Evolutionary conservation across 2,888 invertebrate genomes (phyloP).

Genomic region (Andrena praecox): DNA sequence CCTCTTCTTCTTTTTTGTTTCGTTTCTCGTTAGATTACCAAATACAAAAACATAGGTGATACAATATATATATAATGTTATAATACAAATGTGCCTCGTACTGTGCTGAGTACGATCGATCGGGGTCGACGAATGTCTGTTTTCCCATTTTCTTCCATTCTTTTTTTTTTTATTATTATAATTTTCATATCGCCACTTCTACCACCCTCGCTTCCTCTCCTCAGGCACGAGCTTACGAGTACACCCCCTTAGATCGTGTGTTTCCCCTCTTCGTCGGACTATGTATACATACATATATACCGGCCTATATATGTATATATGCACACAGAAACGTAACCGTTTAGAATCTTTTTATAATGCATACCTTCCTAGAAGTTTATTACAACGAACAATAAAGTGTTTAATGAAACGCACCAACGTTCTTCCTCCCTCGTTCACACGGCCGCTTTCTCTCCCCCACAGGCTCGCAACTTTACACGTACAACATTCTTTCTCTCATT

Average conservation of each 20-base stretch:
- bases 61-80: constrained; percentile 80
- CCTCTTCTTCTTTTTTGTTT: constrained; percentile 25
- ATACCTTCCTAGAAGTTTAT: constrained; percentile 78
- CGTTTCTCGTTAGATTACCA: constrained; percentile 79
- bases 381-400: constrained; percentile 80
- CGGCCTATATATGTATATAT: constrained; percentile 60
- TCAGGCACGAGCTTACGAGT: constrained; percentile 78
- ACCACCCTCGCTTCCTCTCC: constrained; percentile 48
- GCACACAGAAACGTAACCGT: constrained; percentile 83
- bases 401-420: constrained; percentile 74
- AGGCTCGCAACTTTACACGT: not conserved
- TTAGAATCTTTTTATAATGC: constrained; percentile 79
- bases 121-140: constrained; percentile 29
- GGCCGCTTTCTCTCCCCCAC: constrained; percentile 23
- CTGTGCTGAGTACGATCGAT: constrained; percentile 71
- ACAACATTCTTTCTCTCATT: constrained; percentile 18
- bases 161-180: constrained; percentile 35
- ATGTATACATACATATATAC: constrained; percentile 54
- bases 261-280: constrained; percentile 33
- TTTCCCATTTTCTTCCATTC: not conserved
- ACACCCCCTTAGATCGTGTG: constrained; percentile 57
- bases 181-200: constrained; percentile 76
- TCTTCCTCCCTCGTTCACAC: constrained; percentile 39
- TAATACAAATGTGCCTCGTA: constrained; percentile 81
- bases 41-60: constrained; percentile 84